phyloP scores from a whole-genome alignment of 2,888 invertebrate species.

The Drosophila maculinotata region DNA sequence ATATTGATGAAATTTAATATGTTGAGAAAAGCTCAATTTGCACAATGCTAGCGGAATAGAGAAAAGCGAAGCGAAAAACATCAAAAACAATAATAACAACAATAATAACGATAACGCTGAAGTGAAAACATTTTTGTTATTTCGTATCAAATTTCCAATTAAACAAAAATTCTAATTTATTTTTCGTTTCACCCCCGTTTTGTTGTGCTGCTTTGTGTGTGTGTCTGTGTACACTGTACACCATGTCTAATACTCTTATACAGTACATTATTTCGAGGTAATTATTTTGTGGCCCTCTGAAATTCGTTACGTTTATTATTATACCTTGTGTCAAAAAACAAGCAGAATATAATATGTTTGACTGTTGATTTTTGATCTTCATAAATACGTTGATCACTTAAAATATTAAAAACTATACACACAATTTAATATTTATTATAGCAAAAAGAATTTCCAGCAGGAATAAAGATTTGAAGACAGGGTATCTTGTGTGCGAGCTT shows the following conservation, averaged over 20 bases:
- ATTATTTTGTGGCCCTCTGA: slow-evolving; percentile 54
- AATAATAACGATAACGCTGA: slow-evolving; percentile 8
- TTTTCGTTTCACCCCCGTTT: slow-evolving; percentile 31
- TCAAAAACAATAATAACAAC: slow-evolving; percentile 3
- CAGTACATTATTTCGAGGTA: slow-evolving; percentile 60
- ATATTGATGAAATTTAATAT: slow-evolving; percentile 77
- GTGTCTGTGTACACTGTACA: too few species aligned
- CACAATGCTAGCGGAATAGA: slow-evolving; percentile 21
- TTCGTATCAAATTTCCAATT: slow-evolving; percentile 75
- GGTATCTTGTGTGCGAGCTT: background rate
- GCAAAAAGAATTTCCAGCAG: background rate
- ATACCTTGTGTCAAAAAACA: background rate
- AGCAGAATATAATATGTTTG: background rate
- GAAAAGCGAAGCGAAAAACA: slow-evolving; percentile 11
- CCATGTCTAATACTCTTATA: slow-evolving; percentile 19
- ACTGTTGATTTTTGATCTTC: background rate
- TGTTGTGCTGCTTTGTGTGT: slow-evolving; percentile 15
- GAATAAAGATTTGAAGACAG: background rate
- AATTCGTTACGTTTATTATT: slow-evolving; percentile 10
- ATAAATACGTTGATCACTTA: too few species aligned
- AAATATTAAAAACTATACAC: too few species aligned
- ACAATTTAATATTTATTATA: background rate
- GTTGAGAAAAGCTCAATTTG: slow-evolving; percentile 74
- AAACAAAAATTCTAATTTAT: slow-evolving; percentile 78
- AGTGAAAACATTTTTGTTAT: slow-evolving; percentile 49